Base-by-base conservation (phyloP, 2,888 invertebrate species). In the Lepeophtheirus nordmannii region DNA sequence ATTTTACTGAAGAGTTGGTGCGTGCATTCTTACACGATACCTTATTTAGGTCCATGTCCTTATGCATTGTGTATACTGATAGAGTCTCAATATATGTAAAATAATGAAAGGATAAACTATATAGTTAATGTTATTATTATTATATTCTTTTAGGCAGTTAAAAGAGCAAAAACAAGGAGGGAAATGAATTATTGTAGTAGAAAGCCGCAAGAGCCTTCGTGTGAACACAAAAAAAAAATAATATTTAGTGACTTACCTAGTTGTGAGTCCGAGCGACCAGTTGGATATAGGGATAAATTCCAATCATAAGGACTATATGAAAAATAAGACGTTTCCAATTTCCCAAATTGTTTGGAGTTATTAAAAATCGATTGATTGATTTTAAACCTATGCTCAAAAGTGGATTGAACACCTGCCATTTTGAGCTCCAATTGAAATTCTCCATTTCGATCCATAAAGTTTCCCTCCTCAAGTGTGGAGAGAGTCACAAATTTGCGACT, bases 271-370 rank as follows among this genome's bases (percentile, higher is more conserved):
- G 57, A 20, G 11, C 57, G 20, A 23, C 57, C 57, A n/a, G 20
- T 57, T 10, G 57, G 57, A 57, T 57, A 57, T 57, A 83, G 80
- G 1, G 83, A 79, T 58, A 87, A 78, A 71, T 85, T 86, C 88
- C 88, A 88, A 73, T 88, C 87, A 74, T 85, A 87, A 38, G 85
- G 84, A 10, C 87, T 87, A 74, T 86, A 88, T 0, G 84, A 82
- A 74, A 88, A 87, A 72, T 82, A 83, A n/a, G 80, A 77, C 2
- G 83, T 82, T 72, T 84, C 84, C 65, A 83, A 73, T 70, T 80
- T 80, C 68, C 59, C 23, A 69, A 70, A 38, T 69, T 68, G 58
- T 22, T 30, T 59, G n/a, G 65, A 53, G 22, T 64, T 59, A 57
- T 72, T 72, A 69, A 73, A 73, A 39, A 74, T 71, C 59, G 81